Conservation (phyloP, 2,113 vertebrate genomes). For the Fregetta grallaria region DNA sequence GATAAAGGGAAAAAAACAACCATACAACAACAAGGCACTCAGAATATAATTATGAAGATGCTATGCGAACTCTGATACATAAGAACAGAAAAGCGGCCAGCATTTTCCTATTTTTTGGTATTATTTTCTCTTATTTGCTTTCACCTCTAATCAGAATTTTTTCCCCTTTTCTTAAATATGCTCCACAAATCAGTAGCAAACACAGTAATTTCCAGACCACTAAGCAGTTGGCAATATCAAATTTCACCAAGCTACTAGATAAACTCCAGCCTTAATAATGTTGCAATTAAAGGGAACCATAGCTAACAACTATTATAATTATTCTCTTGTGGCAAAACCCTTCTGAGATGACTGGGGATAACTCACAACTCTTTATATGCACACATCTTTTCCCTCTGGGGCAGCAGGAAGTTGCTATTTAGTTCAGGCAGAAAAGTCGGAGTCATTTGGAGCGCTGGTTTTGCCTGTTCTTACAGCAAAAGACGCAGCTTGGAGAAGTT, state of each 20-base stretch:
- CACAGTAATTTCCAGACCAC: background rate
- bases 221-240: background rate
- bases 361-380: background rate
- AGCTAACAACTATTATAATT: background rate
- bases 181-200: background rate
- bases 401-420: background rate
- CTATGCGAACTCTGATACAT: background rate
- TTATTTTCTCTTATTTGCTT: background rate
- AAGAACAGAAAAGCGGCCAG: fast-evolving
- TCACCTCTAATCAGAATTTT: background rate
- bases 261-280: background rate
- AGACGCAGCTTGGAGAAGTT: background rate
- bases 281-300: background rate
- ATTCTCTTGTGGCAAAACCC: background rate
- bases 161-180: background rate
- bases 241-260: background rate
- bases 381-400: background rate
- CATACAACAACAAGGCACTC: background rate
- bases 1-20: background rate
- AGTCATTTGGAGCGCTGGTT: background rate
- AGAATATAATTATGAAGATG: background rate
- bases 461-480: background rate
- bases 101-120: background rate
- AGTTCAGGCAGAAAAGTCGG: background rate
- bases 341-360: background rate